Base-by-base conservation (phyloP, 1,140 invertebrate species). In the Tenebrio molitor region DNA sequence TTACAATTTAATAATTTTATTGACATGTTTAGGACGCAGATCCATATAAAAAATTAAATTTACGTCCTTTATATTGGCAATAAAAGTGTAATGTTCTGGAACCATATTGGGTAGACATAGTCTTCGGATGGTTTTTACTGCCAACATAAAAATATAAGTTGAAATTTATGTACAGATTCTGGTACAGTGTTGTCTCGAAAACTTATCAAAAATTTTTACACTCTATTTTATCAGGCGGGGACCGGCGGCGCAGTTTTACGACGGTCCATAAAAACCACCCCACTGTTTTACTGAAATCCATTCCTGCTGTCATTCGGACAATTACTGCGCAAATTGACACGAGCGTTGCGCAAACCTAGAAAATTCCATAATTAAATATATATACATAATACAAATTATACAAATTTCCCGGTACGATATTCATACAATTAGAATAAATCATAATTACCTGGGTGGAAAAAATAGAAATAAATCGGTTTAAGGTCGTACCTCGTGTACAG, bases 1-100 rank as follows among this genome's bases (percentile, higher is more conserved):
- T 76, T 74, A 69, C 69, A 63, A 69, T 74, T 71, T 63, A 76
- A 69, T 67, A 76, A 71, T 74, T 75, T 74, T 74, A 58, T 58
- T 58, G 50, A 58, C 50, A 58, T 58, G 50, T 58, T 58, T 58
- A 58, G 6, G 50, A 25, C 29, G 23, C 50, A 58, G 50, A 58
- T 58, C 12, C 10, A 8, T 25, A 58, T 58, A 58, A 58, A 58
- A 58, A 58, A 58, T 58, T 58, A 58, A 58, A 58, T 58, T 58
- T 58, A 58, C 50, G 23, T 58, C 23, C 23, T 25, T 15, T 67
- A 71, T 71, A 66, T 50, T 65, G 64, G 72, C 65, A 25, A 70
- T 76, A 76, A 76, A 76, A 72, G 17, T 66, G 58, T 66, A 62
- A 63, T 68, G 69, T 34, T 23, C 67, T 65, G 67, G 58, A 71